Evolutionary conservation across 1,140 invertebrate species (phyloP), one percentile per base, ranked within the genome.

Genomic region (Conus betulinus): DNA sequence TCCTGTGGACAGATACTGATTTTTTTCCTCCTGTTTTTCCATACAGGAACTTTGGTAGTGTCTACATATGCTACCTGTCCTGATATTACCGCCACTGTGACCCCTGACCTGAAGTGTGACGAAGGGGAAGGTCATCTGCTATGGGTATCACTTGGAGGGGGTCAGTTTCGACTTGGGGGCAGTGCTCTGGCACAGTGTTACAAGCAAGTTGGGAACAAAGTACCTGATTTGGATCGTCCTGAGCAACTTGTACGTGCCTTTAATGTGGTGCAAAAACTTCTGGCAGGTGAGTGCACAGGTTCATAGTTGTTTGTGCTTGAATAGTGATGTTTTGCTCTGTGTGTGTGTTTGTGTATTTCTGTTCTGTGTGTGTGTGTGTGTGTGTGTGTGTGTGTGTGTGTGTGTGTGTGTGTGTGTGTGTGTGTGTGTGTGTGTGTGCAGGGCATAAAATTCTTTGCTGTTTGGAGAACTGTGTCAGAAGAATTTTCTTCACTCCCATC

Each of bases 1-100:
- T n/a, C n/a, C n/a, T n/a, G n/a, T n/a, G n/a, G n/a, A n/a, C n/a
- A n/a, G n/a, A n/a, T n/a, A n/a, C n/a, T n/a, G n/a, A n/a, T 57
- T 13, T 57, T 57, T 57, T 13, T 20, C 8, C 23, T 71, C 20
- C 53, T 53, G 52, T 81, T 52, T n/a, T 81, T 23, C 23, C 52
- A 53, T 39, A 51, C 93, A 95, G 96, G 98, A 53, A 98, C 98
- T 20, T 95, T 99, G 10, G 99, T 99, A 0, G 96, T 99, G 27
- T 99, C 98, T 3, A 97, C 97, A 0, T 99, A 99, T 95, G 99
- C 98, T 0, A 98, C 98, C 0, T 99, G 98, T 95, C 92, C 91
- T 10, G 93, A 94, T 87, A 93, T 94, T n/a, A 92, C 89, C 81
- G 84, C 89, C 10, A 94, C 96, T 76, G 96, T 99, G 0, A 99